Conservation (phyloP, 2,797 vertebrate genomes). For the Pteropus rufus region DNA sequence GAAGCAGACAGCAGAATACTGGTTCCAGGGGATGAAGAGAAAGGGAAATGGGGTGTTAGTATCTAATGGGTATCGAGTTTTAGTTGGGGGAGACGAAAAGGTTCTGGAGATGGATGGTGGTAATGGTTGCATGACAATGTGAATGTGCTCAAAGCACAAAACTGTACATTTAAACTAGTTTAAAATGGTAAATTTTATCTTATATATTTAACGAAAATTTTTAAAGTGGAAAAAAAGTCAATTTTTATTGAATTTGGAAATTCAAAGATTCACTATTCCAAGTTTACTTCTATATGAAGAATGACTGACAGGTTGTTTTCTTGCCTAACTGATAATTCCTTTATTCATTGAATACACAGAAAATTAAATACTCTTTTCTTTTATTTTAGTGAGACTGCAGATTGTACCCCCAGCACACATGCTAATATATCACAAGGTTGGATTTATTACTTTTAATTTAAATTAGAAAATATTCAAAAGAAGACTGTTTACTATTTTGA, state of each 20-base stretch:
- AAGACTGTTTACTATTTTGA: background rate
- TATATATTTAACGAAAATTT: background rate
- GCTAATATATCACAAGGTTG: conserved; percentile 43
- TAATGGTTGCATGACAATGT: background rate
- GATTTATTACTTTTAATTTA: conserved; percentile 9
- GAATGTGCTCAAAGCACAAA: background rate
- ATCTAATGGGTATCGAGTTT: background rate
- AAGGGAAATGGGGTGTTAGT: background rate
- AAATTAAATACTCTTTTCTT: conserved; percentile 9
- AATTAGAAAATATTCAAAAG: background rate
- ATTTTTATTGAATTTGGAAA: background rate
- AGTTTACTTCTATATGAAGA: background rate
- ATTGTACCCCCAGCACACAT: background rate
- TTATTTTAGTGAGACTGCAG: conserved; percentile 55
- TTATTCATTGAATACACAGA: background rate
- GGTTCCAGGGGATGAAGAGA: background rate
- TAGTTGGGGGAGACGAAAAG: background rate
- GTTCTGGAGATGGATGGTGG: background rate
- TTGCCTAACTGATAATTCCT: background rate
- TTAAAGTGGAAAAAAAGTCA: background rate
- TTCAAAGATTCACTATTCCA: background rate
- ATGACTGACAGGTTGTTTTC: background rate
- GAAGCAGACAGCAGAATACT: background rate
- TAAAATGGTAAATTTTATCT: background rate
- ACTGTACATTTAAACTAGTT: background rate